These are phyloP conservation scores for Drosophila suboccidentalis DNA, from an alignment of 2,888 invertebrate genomes.

Conservation along the genomic window DNA sequence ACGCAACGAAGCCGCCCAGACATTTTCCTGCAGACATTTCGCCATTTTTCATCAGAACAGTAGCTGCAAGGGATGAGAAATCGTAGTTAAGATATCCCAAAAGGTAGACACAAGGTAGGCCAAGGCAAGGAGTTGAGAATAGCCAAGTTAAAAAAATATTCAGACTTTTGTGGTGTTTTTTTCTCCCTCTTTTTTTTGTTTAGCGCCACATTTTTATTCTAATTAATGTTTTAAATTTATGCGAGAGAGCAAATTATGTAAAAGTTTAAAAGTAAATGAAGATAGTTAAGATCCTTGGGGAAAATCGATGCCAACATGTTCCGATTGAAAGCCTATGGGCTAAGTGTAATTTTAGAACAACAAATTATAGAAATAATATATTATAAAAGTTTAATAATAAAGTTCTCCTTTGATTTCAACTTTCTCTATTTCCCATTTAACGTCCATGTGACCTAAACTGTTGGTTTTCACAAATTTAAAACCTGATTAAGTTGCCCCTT, in stretches of 20 bases:
- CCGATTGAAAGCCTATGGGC: not conserved
- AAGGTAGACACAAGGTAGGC: constrained; percentile 16
- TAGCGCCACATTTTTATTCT: constrained; percentile 27
- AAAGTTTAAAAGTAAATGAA: constrained; percentile 9
- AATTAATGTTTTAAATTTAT: constrained; percentile 43
- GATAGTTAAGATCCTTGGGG: not conserved
- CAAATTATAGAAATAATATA: not conserved
- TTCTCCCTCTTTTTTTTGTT: not conserved
- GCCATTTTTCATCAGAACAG: constrained; percentile 68
- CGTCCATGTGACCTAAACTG: no score
- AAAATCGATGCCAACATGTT: not conserved
- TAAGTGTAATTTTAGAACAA: not conserved
- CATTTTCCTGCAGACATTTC: constrained; percentile 64
- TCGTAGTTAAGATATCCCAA: constrained; percentile 37
- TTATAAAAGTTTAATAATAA: not conserved
- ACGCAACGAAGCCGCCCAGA: constrained; percentile 54
- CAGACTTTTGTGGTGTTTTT: constrained; percentile 4
- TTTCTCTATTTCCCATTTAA: no score
- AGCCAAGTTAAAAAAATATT: constrained; percentile 39
- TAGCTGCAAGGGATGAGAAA: not conserved
- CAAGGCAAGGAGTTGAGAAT: constrained; percentile 20
- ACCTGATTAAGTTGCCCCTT: no score
- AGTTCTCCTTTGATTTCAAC: no score
- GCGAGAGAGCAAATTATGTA: constrained; percentile 18
- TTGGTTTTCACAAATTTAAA: no score